These are phyloP conservation scores for Bostrychus sinensis DNA, from an alignment of 2,113 vertebrate species.

Conservation along the genomic window DNA sequence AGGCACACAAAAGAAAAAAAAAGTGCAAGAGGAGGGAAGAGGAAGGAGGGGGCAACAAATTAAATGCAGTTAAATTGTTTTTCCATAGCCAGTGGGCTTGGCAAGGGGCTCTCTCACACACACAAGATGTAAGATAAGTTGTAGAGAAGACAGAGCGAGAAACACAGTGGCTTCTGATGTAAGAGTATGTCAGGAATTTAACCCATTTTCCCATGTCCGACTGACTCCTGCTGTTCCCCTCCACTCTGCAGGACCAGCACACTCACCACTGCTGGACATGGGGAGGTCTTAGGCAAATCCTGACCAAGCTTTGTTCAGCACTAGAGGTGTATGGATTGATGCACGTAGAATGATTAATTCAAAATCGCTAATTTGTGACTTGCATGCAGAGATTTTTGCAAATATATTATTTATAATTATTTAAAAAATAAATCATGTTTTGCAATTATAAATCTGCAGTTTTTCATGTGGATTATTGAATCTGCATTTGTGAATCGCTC, in stretches of 20 bases:
- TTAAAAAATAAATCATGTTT: no score
- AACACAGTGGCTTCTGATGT: slow-evolving; percentile 49
- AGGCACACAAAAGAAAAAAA: slow-evolving; percentile 49
- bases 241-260: slow-evolving; percentile 1
- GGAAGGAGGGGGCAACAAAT: slow-evolving; percentile 60
- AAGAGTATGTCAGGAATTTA: slow-evolving; percentile 72
- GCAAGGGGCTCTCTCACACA: slow-evolving; percentile 60
- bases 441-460: no score
- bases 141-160: slow-evolving; percentile 53
- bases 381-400: no score
- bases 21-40: slow-evolving; percentile 30
- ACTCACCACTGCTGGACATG: slow-evolving; percentile 4
- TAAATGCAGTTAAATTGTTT: slow-evolving; percentile 81
- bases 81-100: slow-evolving; percentile 80
- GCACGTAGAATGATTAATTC: no score
- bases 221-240: slow-evolving; percentile 37
- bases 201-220: slow-evolving; percentile 64
- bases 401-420: no score
- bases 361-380: no score
- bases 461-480: no score
- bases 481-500: no score
- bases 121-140: slow-evolving; percentile 69
- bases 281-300: neutral
- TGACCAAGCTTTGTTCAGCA: no score
- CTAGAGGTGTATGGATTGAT: no score